These are phyloP conservation scores for Orycteropus afer DNA, from an alignment of 2,113 vertebrate genomes.

Conservation along the genomic window DNA sequence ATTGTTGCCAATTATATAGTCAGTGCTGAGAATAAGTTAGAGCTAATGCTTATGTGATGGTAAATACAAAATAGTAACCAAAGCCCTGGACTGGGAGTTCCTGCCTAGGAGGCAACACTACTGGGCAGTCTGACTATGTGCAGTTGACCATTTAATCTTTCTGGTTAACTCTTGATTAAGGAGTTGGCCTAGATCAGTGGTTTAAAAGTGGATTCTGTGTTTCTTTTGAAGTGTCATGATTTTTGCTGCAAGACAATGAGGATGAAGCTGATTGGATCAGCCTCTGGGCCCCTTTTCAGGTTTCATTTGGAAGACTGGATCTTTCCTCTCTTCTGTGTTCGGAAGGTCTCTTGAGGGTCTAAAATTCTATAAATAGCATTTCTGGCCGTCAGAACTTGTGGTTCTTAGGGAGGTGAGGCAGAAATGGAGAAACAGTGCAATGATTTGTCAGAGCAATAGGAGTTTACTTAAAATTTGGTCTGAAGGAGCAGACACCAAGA, in stretches of 20 bases:
- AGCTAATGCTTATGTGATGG: background rate
- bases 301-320: background rate
- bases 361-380: background rate
- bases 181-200: background rate
- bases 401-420: background rate
- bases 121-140: background rate
- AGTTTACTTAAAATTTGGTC: conserved; percentile 1
- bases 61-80: background rate
- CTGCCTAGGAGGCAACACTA: background rate
- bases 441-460: background rate
- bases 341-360: background rate
- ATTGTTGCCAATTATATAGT: background rate
- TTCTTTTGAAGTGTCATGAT: background rate
- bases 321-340: background rate
- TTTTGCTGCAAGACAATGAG: background rate
- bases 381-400: background rate
- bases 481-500: background rate
- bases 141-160: background rate
- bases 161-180: background rate
- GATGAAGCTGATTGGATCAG: background rate
- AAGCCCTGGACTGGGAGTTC: background rate
- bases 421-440: background rate
- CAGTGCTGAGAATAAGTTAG: background rate
- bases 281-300: background rate
- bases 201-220: background rate